These are phyloP conservation scores for Aphrophora alni DNA, from an alignment of 2,888 invertebrate species.

Conservation along the genomic window DNA sequence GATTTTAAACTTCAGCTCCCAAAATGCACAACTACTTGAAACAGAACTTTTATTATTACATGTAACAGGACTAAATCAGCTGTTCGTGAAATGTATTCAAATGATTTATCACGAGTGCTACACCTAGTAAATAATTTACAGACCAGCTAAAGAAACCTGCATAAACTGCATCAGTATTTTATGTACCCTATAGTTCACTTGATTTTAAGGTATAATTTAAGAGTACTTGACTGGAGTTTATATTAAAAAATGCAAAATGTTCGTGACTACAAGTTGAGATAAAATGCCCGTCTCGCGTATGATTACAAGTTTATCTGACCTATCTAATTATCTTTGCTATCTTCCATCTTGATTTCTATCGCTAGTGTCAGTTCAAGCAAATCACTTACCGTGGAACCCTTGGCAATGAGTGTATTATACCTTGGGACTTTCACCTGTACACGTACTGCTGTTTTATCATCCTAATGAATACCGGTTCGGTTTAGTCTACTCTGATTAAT, in stretches of 20 bases:
- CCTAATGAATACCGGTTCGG: too few relatives aligned
- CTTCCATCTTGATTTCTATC: neutral
- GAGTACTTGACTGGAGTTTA: neutral
- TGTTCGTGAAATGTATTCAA: too few relatives aligned
- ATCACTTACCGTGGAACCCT: neutral
- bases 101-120: too few relatives aligned
- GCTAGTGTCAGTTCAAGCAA: neutral
- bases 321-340: neutral
- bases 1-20: too few relatives aligned
- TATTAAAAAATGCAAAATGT: neutral
- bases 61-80: too few relatives aligned
- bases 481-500: too few relatives aligned
- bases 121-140: too few relatives aligned
- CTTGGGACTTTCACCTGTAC: neutral
- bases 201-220: neutral
- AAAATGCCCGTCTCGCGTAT: neutral
- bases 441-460: too few relatives aligned
- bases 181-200: neutral
- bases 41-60: too few relatives aligned
- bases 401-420: neutral
- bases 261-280: neutral
- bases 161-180: too few relatives aligned
- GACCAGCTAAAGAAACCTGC: too few relatives aligned
- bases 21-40: too few relatives aligned
- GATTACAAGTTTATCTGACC: neutral